Base-by-base conservation (phyloP, 2,113 vertebrate species). In the Euleptes europaea region DNA sequence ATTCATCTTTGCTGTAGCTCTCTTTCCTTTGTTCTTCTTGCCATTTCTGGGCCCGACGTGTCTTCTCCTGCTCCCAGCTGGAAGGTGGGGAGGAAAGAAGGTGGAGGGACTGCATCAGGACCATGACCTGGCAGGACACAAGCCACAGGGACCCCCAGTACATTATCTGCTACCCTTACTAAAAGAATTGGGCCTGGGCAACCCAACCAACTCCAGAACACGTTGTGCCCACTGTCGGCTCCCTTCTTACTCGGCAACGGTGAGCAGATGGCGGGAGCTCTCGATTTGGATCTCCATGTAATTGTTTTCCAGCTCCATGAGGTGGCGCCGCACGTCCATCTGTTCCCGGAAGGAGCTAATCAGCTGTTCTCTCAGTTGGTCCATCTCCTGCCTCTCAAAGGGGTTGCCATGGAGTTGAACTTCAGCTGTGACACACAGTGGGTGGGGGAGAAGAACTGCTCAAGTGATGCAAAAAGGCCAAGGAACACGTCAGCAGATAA, bases 51-150 rank as follows among this genome's bases (percentile, higher is more conserved):
- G 95, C 89, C 44, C 92, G 82, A 0, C 94, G 90, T 0, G 93
- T 95, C 47, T 96, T 96, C 92, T 98, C 97, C 33, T 97, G 97
- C 78, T 98, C 97, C 98, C 97, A 98, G 90, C 98, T 99, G 73
- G 13, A 2, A 9, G 15, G 38, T 69, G 23, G 21, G 57, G 11
- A 76, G 70, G 33, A 33, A 31, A 84, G n/a, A 84, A 90, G 40
- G 33, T 44, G 1, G 0, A 49, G 77, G 21, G n/a, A 17, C 1
- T 26, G 31, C 4, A 15, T n/a, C 2, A 12, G 26, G 8, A 2
- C 21, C 63, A 76, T 19, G 17, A 38, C 11, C 13, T 31, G 57
- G 40, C 69, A 69, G 51, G 14, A n/a, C 42, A 35, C 33, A 51
- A 3, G n/a, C 11, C 23, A 10, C 26, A 3, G 28, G 33, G 26